Conservation (phyloP, 2,797 vertebrate species). For the Ptychadena robeensis region DNA sequence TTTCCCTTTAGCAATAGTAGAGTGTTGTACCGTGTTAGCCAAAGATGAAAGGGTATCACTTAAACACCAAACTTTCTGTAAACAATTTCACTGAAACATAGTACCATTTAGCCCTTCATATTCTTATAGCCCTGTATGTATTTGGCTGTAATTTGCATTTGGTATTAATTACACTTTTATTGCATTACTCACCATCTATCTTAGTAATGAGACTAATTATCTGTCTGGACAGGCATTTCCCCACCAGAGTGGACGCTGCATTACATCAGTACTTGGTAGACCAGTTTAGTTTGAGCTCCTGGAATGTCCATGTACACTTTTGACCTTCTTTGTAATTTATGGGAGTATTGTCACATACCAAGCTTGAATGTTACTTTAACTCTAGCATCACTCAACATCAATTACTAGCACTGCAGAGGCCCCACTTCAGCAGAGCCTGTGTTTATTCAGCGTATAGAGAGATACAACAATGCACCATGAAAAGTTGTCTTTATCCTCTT, state of each 20-base stretch:
- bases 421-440: not conserved
- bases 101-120: too few species aligned
- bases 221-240: slow-evolving; percentile 1
- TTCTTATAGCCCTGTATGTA: not conserved
- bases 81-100: too few species aligned
- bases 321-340: slow-evolving; percentile 39
- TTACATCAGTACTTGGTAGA: slow-evolving; percentile 5
- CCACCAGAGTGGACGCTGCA: not conserved
- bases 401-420: not conserved
- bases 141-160: not conserved
- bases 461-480: not conserved
- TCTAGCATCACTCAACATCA: not conserved
- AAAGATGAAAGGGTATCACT: too few species aligned
- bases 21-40: too few species aligned
- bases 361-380: slow-evolving; percentile 18
- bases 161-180: not conserved
- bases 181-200: not conserved
- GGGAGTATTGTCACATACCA: slow-evolving; percentile 26
- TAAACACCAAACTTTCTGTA: too few species aligned
- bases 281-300: not conserved
- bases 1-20: too few species aligned
- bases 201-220: not conserved
- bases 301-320: not conserved
- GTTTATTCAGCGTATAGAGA: not conserved
- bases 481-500: not conserved